A percentile compares a stretch with the other conserved stretches of the same genome.
Conservation (phyloP, 2,797 vertebrate species). For the Urosaurus nigricauda region DNA sequence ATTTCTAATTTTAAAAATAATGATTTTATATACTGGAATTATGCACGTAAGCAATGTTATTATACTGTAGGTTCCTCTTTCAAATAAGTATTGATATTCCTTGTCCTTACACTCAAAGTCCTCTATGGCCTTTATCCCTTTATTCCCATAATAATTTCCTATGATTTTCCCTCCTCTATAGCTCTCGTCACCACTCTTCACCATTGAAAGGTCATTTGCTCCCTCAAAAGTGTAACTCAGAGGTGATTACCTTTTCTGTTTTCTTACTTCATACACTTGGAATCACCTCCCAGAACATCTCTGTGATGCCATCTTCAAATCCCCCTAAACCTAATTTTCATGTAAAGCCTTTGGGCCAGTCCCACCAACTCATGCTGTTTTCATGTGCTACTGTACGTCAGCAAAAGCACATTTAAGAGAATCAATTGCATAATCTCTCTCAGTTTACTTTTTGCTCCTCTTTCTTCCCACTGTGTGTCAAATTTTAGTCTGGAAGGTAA, state of each 20-base stretch:
- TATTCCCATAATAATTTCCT: not conserved
- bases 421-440: not conserved
- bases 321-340: not conserved
- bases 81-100: not conserved
- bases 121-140: not conserved
- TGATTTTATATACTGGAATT: not conserved
- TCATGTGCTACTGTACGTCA: not conserved
- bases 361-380: not conserved
- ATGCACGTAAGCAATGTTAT: not conserved
- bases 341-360: not conserved
- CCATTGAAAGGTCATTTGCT: not conserved
- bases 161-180: not conserved
- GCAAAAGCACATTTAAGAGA: too few relatives aligned
- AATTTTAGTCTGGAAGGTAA: not conserved
- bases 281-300: not conserved
- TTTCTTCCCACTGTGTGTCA: not conserved
- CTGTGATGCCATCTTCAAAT: not conserved
- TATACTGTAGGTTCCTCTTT: not conserved
- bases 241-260: not conserved
- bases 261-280: not conserved
- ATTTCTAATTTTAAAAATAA: not conserved
- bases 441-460: not conserved
- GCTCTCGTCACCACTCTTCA: too few relatives aligned
- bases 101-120: not conserved
- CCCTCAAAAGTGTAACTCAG: not conserved